Base-by-base conservation (phyloP, 2,797 vertebrate species). In the Carapus acus region DNA sequence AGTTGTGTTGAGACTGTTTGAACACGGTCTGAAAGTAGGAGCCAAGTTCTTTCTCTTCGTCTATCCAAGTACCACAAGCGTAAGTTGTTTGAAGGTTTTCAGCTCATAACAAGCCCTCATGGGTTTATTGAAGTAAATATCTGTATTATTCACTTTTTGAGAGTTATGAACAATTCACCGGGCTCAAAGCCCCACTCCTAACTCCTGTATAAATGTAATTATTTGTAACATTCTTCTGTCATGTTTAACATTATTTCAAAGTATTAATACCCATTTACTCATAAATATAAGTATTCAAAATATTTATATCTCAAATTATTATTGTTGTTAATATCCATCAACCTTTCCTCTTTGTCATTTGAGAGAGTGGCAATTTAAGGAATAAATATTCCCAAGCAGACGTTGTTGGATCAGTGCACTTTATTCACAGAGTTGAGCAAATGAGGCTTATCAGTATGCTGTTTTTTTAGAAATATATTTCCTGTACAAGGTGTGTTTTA, bases 11-110 rank as follows among this genome's bases (percentile, higher is more conserved):
- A 20, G 23, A 49, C 18, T 6, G 8, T 24, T 23, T 37, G 27
- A 49, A 51, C 11, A 59, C 54, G n/a, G 18, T 57, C 39, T 34
- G 50, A 62, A 62, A 55, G 40, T 51, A 51, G 31, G 31, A 50
- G 23, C 43, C 8, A 37, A 27, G 23, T 58, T 13, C 23, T 59
- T 16, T 65, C 4, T 50, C 27, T 53, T 59, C 43, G 34, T 13
- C 34, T n/a, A 15, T 36, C n/a, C 2, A 33, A 13, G 14, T 33
- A 33, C 9, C 31, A 33, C 9, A 33, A 33, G 14, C 14, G 12
- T 33, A 33, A 78, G 76, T 80, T 80, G 62, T n/a, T n/a, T 77
- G 74, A 66, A 73, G 49, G 45, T 71, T 56, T 78, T 76, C 69
- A 66, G 50, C 36, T 63, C 5, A 20, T 54, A 13, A 63, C 14